Percentiles rank a stretch among this genome's conserved stretches.
Conservation (phyloP, 2,888 invertebrate genomes). For the Leptinotarsa rubiginosa region DNA sequence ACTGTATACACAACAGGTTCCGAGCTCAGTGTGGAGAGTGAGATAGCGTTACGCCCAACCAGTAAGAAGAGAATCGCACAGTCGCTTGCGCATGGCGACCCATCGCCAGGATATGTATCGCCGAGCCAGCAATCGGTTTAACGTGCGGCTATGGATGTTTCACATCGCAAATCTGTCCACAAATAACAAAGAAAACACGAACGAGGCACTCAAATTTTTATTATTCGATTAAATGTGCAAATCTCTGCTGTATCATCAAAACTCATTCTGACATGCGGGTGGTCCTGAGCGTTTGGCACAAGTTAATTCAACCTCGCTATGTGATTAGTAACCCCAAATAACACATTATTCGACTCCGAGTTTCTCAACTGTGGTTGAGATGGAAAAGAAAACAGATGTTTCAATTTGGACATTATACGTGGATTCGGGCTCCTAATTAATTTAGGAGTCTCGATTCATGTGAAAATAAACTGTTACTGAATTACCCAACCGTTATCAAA, state of each 20-base stretch:
- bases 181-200: too few species aligned
- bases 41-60: too few species aligned
- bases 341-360: background rate
- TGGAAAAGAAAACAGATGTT: background rate
- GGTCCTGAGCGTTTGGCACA: constrained; percentile 19
- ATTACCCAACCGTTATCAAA: background rate
- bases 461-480: background rate
- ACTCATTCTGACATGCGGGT: constrained; percentile 17
- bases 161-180: too few species aligned
- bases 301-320: constrained; percentile 19
- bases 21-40: too few species aligned
- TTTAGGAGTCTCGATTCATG: background rate
- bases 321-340: constrained; percentile 11
- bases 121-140: too few species aligned
- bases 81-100: too few species aligned
- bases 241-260: constrained; percentile 10
- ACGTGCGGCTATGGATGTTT: too few species aligned
- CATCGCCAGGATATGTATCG: too few species aligned
- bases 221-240: background rate
- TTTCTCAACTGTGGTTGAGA: background rate
- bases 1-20: too few species aligned
- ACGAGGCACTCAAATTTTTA: background rate
- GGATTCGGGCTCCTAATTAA: background rate
- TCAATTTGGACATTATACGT: background rate
- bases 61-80: too few species aligned